Evolutionary conservation across 1,140 invertebrate species (phyloP).

Genomic region (Drosophila punjabiensis): DNA sequence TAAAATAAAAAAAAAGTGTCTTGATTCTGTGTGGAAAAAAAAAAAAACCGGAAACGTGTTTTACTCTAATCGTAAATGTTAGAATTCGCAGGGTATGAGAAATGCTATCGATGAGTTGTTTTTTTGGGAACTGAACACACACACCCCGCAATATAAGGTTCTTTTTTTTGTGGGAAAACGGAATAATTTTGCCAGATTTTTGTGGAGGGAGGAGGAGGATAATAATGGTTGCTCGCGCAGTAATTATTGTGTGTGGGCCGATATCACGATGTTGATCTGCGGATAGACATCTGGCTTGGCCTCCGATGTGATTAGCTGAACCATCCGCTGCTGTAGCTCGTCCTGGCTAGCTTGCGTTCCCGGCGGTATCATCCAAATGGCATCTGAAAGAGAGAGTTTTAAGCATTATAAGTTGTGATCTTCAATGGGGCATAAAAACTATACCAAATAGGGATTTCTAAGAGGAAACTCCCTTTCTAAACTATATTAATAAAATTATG

Average conservation of each 20-base stretch:
- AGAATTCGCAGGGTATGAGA: slow-evolving; percentile 29
- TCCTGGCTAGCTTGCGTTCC: slow-evolving; percentile 75
- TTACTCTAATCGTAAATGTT: slow-evolving; percentile 31
- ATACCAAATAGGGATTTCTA: not conserved
- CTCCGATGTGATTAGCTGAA: slow-evolving; percentile 78
- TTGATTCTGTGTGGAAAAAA: slow-evolving; percentile 18
- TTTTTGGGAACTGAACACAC: slow-evolving; percentile 18
- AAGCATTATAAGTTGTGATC: not conserved
- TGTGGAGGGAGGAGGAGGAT: not conserved
- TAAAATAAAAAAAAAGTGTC: slow-evolving; percentile 2
- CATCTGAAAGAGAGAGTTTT: slow-evolving; percentile 31
- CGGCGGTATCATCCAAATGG: slow-evolving; percentile 81
- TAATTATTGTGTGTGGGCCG: slow-evolving; percentile 79
- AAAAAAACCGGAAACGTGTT: not conserved
- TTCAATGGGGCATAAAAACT: not conserved
- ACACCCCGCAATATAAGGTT: slow-evolving; percentile 15
- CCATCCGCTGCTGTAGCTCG: slow-evolving; percentile 80
- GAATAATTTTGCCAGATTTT: slow-evolving; percentile 12
- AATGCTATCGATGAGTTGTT: slow-evolving; percentile 36
- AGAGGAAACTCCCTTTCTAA: not conserved
- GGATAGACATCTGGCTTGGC: slow-evolving; percentile 78
- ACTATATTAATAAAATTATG: not conserved
- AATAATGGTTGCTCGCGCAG: slow-evolving; percentile 6
- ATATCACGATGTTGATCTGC: slow-evolving; percentile 85
- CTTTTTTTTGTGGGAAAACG: not conserved